Percentiles rank a stretch among this genome's conserved stretches.
These are phyloP conservation scores for Phyllotreta striolata DNA, from an alignment of 2,888 invertebrate species.

Conservation along the genomic window DNA sequence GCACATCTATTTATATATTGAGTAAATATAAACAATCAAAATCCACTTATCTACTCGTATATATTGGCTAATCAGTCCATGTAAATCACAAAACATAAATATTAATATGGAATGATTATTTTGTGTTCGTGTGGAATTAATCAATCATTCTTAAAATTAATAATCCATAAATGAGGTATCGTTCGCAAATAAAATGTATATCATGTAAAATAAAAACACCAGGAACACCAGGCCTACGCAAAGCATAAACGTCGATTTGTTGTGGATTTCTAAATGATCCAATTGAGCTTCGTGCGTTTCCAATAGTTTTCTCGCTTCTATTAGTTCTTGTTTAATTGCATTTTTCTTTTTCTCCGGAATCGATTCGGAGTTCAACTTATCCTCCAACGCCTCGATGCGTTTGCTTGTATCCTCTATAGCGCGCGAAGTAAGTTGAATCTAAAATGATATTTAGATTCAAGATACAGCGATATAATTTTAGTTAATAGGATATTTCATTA, in stretches of 20 bases:
- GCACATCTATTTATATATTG: too few relatives aligned
- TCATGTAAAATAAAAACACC: conserved; percentile 29
- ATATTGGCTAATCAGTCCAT: too few relatives aligned
- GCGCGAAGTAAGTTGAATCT: conserved; percentile 56
- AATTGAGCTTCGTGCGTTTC: conserved; percentile 54
- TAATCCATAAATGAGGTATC: conserved; percentile 3
- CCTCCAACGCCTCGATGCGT: conserved; percentile 52
- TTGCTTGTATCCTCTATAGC: conserved; percentile 52
- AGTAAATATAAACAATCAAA: too few relatives aligned
- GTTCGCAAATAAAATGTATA: conserved; percentile 22
- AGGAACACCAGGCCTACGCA: conserved; percentile 47
- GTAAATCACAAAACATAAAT: too few relatives aligned
- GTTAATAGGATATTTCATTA: too few relatives aligned
- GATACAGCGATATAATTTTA: too few relatives aligned
- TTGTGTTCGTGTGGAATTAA: too few relatives aligned
- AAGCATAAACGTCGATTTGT: conserved; percentile 52
- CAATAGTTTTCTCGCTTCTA: conserved; percentile 55
- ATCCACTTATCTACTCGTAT: too few relatives aligned
- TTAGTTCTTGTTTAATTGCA: conserved; percentile 51
- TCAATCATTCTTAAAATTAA: neutral
- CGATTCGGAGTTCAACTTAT: conserved; percentile 47
- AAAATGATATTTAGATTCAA: conserved; percentile 28
- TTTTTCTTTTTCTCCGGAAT: conserved; percentile 49
- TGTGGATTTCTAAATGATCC: conserved; percentile 53
- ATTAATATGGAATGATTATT: too few relatives aligned